Evolutionary conservation across 2,797 vertebrate species (phyloP).

Genomic region (Acanthornis magna): DNA sequence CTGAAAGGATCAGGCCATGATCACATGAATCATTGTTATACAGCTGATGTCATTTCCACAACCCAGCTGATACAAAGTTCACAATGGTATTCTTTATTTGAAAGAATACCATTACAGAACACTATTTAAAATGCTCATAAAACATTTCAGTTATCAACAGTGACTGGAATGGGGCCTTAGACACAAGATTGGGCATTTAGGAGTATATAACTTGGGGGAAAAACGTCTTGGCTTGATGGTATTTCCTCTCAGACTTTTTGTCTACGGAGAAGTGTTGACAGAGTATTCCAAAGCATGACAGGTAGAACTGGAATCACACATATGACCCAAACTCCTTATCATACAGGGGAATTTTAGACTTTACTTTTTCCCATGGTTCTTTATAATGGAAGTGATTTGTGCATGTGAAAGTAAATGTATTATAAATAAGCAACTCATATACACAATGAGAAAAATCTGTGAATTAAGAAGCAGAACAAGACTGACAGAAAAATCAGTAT

Average conservation of each 20-base stretch:
- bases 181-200: not conserved
- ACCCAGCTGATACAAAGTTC: not conserved
- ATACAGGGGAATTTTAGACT: not conserved
- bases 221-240: not conserved
- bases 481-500: not conserved
- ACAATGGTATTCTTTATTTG: not conserved
- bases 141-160: not conserved
- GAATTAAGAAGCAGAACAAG: not conserved
- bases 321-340: not conserved
- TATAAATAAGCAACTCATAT: not conserved
- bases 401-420: not conserved
- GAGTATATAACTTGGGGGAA: not conserved
- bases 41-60: not conserved
- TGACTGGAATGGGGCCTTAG: not conserved
- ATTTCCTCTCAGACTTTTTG: not conserved
- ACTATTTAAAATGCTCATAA: not conserved
- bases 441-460: not conserved
- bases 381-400: not conserved
- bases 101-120: not conserved
- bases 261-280: not conserved
- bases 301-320: not conserved
- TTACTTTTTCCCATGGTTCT: not conserved
- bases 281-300: not conserved
- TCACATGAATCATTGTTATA: not conserved
- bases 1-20: not conserved